These are phyloP conservation scores for Drosophila orena DNA, from an alignment of 1,140 invertebrate species.

Conservation along the genomic window DNA sequence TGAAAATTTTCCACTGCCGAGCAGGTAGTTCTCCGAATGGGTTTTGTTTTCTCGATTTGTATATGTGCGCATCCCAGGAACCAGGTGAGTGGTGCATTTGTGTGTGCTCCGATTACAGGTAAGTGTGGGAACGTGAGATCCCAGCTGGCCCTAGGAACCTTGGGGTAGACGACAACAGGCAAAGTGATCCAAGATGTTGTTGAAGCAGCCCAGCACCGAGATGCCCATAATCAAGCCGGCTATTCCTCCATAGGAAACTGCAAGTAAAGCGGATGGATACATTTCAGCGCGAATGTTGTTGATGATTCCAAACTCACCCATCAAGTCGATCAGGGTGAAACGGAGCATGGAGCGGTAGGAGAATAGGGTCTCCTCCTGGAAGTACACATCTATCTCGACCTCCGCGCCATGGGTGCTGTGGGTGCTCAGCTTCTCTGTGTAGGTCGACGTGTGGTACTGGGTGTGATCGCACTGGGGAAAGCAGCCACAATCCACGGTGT, in stretches of 20 bases:
- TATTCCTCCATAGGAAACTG: constrained; percentile 74
- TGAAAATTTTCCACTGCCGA: constrained; percentile 61
- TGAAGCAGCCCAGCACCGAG: constrained; percentile 60
- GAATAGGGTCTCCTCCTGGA: constrained; percentile 72
- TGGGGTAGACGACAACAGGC: constrained; percentile 33
- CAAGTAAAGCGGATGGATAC: too few relatives aligned
- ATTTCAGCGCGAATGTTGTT: neutral
- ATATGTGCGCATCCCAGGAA: constrained; percentile 22
- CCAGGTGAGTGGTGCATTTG: neutral
- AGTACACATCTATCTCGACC: constrained; percentile 66
- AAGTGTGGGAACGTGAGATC: constrained; percentile 49
- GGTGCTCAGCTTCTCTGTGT: constrained; percentile 48
- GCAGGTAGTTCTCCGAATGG: constrained; percentile 54
- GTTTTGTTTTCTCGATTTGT: constrained; percentile 30
- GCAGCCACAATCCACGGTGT: constrained; percentile 61
- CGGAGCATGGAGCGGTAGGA: constrained; percentile 68
- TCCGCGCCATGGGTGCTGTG: neutral
- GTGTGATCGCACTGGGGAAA: constrained; percentile 66
- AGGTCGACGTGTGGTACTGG: constrained; percentile 63
- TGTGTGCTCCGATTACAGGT: constrained; percentile 36
- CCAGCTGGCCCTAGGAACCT: constrained; percentile 24
- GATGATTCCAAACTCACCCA: constrained; percentile 42
- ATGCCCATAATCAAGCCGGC: constrained; percentile 70
- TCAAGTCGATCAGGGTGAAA: constrained; percentile 67
- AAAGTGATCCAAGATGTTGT: constrained; percentile 55